A percentile compares a stretch with the other conserved stretches of the same genome.
These are phyloP conservation scores for Eclectus roratus DNA, from an alignment of 2,113 vertebrate species.

Conservation along the genomic window DNA sequence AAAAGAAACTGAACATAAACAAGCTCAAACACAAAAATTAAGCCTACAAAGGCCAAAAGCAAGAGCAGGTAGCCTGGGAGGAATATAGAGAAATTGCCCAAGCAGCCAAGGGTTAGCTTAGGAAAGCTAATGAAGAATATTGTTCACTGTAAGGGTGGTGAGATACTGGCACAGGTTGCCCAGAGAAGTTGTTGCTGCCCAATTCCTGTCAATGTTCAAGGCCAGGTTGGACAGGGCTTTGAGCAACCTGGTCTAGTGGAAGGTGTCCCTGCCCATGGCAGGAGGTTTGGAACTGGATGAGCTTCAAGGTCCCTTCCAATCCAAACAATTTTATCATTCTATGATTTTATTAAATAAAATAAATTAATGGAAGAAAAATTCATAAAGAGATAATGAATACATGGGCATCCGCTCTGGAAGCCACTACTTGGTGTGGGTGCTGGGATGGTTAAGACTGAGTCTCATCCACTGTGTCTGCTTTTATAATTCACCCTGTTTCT, in stretches of 20 bases:
- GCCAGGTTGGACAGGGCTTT: not conserved
- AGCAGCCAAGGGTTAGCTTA: not conserved
- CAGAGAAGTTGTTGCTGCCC: not conserved
- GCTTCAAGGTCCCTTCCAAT: not conserved
- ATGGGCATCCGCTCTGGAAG: not conserved
- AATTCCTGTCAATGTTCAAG: not conserved
- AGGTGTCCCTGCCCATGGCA: not conserved
- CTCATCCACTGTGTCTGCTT: not conserved
- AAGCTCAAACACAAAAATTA: not conserved
- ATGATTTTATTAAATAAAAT: not conserved
- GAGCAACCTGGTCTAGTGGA: not conserved
- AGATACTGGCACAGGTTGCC: not conserved
- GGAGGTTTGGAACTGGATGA: not conserved
- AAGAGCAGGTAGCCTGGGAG: not conserved
- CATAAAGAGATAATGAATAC: not conserved
- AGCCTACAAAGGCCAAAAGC: not conserved
- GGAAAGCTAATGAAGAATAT: not conserved
- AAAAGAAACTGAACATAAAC: not conserved
- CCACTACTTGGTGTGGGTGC: not conserved
- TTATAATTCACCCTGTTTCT: not conserved
- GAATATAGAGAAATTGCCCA: not conserved
- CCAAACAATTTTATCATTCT: not conserved
- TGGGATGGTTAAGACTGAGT: not conserved
- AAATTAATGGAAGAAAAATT: not conserved
- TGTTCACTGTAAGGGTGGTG: not conserved